Evolutionary conservation across 2,113 vertebrate genomes (phyloP).

Genomic region (Nematolebias whitei): DNA sequence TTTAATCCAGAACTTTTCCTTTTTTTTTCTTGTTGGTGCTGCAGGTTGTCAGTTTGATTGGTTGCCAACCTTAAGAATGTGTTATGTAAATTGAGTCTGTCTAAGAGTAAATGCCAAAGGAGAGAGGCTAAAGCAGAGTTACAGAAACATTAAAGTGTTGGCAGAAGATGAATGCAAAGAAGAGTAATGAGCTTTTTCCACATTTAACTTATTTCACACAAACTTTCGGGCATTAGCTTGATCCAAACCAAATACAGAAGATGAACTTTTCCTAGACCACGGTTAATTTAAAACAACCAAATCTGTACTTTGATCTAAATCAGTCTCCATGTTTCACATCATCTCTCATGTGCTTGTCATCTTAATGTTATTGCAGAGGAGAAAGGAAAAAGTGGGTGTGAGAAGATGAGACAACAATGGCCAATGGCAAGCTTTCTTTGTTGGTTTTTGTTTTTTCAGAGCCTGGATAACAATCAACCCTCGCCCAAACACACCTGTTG

Average conservation of each 20-base stretch:
- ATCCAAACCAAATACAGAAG: not conserved
- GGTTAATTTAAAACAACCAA: not conserved
- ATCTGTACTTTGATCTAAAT: not conserved
- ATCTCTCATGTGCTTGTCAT: not conserved
- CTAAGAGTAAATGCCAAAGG: not conserved
- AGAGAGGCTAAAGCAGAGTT: not conserved
- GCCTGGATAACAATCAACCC: too few relatives aligned
- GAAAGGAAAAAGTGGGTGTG: not conserved
- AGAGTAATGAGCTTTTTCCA: not conserved
- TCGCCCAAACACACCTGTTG: too few relatives aligned
- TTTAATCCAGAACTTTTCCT: not conserved
- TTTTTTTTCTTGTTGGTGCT: not conserved
- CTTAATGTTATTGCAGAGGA: not conserved
- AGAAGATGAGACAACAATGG: not conserved
- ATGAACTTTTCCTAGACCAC: not conserved
- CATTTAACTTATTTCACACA: not conserved
- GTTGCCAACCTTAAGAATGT: not conserved
- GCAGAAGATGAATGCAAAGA: slow-evolving; percentile 1
- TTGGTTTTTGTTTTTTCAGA: too few relatives aligned
- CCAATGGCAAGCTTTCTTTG: not conserved
- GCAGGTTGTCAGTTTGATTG: slow-evolving; percentile 15
- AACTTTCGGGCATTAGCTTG: not conserved
- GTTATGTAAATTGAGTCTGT: slow-evolving; percentile 11
- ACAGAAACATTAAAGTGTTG: not conserved
- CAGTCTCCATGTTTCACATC: not conserved